A percentile compares a stretch with the other conserved stretches of the same genome.
Conservation (phyloP, 1,140 invertebrate genomes). For the Anagrus nilaparvatae region DNA sequence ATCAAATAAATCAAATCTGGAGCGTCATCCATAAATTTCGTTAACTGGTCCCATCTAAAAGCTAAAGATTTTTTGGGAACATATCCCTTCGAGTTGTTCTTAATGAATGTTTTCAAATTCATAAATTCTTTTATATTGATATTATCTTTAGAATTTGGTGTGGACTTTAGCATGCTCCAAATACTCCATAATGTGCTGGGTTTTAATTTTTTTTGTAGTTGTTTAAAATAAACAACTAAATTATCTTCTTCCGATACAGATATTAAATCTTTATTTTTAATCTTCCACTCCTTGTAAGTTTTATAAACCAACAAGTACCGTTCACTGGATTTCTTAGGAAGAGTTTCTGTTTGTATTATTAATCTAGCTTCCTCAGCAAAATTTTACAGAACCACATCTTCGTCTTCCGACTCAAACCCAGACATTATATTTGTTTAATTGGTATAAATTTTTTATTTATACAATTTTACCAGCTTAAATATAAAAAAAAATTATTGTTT, state of each 20-base stretch:
- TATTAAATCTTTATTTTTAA: conserved; percentile 5
- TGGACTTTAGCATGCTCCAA: conserved; percentile 9
- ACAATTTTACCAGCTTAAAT: no score
- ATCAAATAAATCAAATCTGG: background rate
- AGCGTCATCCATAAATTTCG: background rate
- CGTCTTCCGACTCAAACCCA: background rate
- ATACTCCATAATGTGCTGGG: conserved; percentile 12
- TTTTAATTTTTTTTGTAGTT: conserved; percentile 8
- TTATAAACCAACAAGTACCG: conserved; percentile 8
- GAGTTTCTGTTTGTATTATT: conserved; percentile 1
- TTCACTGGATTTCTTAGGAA: conserved; percentile 11
- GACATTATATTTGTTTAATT: no score
- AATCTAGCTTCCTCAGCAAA: background rate
- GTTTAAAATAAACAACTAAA: conserved; percentile 9
- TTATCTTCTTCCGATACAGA: conserved; percentile 8
- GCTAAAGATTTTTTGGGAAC: background rate
- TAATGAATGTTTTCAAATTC: background rate
- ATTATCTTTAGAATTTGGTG: conserved; percentile 6
- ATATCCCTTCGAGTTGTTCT: no score
- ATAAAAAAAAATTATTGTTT: no score
- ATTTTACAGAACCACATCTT: background rate
- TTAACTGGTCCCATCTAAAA: background rate
- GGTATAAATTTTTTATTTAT: no score
- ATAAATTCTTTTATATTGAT: background rate
- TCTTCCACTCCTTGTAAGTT: conserved; percentile 8